Conservation (phyloP, 1,140 invertebrate species). For the Chironomus tepperi region DNA sequence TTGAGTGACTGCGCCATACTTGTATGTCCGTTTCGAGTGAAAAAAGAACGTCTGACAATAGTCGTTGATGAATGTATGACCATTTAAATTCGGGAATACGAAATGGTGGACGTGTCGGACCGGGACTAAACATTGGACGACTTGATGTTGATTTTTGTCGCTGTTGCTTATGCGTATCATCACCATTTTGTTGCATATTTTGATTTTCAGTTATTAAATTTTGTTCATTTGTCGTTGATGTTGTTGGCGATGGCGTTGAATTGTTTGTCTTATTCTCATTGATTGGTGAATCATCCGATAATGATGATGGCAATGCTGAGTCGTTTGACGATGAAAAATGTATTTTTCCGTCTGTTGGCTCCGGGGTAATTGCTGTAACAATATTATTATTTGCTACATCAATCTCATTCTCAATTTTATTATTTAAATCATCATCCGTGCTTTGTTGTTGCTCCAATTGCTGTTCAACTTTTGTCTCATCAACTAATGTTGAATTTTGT, state of each 20-base stretch:
- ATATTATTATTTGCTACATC: conserved; percentile 26
- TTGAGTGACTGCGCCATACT: conserved; percentile 80
- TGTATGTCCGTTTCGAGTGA: conserved; percentile 97
- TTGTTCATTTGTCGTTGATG: neutral
- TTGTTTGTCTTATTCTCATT: conserved; percentile 24
- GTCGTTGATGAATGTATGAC: conserved; percentile 96
- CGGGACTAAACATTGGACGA: conserved; percentile 88
- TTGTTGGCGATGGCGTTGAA: conserved; percentile 20
- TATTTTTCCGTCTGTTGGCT: neutral
- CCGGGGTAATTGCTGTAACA: conserved; percentile 25
- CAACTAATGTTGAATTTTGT: conserved; percentile 32
- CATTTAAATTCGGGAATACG: conserved; percentile 99
- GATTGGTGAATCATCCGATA: conserved; percentile 27
- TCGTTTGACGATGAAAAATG: conserved; percentile 15
- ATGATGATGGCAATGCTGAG: conserved; percentile 11
- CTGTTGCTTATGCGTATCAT: conserved; percentile 28
- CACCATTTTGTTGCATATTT: conserved; percentile 17
- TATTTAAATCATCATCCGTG: conserved; percentile 32
- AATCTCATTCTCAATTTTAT: conserved; percentile 29
- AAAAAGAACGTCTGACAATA: conserved; percentile 93
- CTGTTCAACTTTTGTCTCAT: conserved; percentile 39
- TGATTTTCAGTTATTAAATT: neutral
- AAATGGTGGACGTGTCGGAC: conserved; percentile 91
- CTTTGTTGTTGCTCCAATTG: conserved; percentile 28
- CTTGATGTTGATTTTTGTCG: conserved; percentile 49